These are phyloP conservation scores for Basileuterus tristriatus DNA, from an alignment of 2,797 vertebrate species.

Conservation along the genomic window DNA sequence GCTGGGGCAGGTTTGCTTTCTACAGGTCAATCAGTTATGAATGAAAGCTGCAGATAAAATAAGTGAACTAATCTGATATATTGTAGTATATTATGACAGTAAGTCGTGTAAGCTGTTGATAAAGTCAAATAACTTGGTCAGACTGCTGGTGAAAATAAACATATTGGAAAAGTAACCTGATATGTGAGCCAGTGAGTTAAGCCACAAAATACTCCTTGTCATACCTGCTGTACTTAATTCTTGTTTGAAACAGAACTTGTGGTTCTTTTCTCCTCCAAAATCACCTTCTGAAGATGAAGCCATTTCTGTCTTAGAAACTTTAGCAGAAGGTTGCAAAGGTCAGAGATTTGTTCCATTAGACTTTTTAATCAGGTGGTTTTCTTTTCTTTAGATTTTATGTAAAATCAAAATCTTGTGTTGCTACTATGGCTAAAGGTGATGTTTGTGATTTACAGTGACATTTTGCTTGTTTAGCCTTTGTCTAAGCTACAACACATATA, in stretches of 20 bases:
- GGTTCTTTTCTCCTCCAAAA: not conserved
- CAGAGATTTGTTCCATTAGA: not conserved
- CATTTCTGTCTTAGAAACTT: not conserved
- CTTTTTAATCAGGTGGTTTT: not conserved
- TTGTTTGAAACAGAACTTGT: not conserved
- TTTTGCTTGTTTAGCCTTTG: not conserved
- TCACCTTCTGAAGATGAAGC: not conserved
- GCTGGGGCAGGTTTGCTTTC: not conserved
- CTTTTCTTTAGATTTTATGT: not conserved
- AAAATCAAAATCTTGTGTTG: not conserved
- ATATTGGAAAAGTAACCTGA: not conserved
- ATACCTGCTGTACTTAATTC: not conserved
- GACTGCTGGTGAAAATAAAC: not conserved
- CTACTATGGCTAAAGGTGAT: not conserved
- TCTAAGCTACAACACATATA: not conserved
- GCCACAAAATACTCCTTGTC: not conserved
- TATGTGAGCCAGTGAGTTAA: not conserved
- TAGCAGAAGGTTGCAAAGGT: not conserved
- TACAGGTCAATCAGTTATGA: not conserved
- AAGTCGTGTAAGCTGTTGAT: not conserved
- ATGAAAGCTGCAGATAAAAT: slow-evolving; percentile 42
- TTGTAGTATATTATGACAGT: not conserved
- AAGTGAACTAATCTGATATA: not conserved
- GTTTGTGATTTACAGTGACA: not conserved
- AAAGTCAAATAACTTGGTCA: slow-evolving; percentile 14